A percentile compares a stretch with the other conserved stretches of the same genome.
Conservation (phyloP, 2,797 vertebrate genomes). For the Cynopterus sphinx region DNA sequence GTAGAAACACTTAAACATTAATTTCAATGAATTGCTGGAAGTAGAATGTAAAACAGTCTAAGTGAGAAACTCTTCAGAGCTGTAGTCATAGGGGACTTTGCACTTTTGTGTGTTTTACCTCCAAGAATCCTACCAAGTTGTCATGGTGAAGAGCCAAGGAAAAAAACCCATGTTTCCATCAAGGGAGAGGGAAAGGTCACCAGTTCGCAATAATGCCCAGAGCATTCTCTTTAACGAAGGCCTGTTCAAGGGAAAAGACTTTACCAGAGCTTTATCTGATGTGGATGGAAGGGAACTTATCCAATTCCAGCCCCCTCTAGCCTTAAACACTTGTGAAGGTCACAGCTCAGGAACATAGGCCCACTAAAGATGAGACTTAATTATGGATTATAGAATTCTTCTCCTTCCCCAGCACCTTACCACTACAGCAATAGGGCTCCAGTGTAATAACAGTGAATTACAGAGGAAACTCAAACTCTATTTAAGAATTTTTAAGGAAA, state of each 20-base stretch:
- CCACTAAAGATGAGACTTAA: background rate
- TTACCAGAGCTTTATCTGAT: background rate
- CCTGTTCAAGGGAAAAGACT: background rate
- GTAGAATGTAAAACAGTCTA: background rate
- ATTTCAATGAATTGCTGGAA: background rate
- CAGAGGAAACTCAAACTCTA: background rate
- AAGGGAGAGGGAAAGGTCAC: background rate
- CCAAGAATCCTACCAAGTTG: background rate
- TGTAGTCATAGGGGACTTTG: background rate
- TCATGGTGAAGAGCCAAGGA: background rate
- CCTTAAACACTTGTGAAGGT: background rate
- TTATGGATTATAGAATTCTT: background rate
- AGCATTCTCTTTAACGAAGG: background rate
- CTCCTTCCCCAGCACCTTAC: background rate
- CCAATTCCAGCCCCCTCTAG: background rate
- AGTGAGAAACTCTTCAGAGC: background rate
- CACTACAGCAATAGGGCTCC: background rate
- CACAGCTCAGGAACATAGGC: background rate
- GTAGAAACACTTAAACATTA: background rate
- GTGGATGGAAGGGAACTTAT: background rate
- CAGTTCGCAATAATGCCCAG: background rate
- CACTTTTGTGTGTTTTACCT: background rate
- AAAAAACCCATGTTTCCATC: background rate
- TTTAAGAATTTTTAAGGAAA: background rate
- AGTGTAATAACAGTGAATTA: background rate